Evolutionary conservation across 2,888 invertebrate genomes (phyloP).

Genomic region (Apeira syringaria): DNA sequence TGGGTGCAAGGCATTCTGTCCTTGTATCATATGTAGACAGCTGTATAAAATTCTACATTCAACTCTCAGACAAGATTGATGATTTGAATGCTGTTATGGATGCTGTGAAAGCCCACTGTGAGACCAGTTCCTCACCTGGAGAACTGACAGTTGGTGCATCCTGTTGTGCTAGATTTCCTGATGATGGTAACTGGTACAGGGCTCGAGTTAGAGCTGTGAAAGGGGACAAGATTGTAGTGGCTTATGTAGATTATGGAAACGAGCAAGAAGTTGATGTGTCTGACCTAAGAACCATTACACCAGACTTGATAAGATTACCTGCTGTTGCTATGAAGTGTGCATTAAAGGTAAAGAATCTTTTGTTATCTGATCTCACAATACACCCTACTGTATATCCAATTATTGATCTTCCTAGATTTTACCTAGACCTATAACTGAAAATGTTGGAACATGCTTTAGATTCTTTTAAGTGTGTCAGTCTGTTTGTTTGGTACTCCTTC

Average conservation of each 20-base stretch:
- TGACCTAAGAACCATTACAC: constrained; percentile 85
- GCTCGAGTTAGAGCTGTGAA: constrained; percentile 88
- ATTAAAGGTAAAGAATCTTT: constrained; percentile 79
- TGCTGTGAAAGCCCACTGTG: constrained; percentile 85
- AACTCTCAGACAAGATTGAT: constrained; percentile 84
- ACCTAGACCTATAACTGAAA: too few species aligned
- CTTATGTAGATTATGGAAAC: constrained; percentile 98
- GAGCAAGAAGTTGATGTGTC: constrained; percentile 88
- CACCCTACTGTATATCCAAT: too few species aligned
- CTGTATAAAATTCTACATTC: constrained; percentile 89
- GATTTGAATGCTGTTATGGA: constrained; percentile 87
- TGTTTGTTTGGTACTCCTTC: too few species aligned
- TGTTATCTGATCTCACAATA: too few species aligned
- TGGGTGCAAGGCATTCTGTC: constrained; percentile 71
- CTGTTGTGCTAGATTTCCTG: constrained; percentile 91
- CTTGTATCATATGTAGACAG: constrained; percentile 87
- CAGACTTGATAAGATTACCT: constrained; percentile 85
- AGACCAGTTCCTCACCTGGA: constrained; percentile 67
- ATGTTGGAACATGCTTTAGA: too few species aligned
- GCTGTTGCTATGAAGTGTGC: constrained; percentile 91
- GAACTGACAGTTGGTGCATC: constrained; percentile 84
- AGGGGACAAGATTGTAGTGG: constrained; percentile 85
- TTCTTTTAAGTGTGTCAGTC: too few species aligned
- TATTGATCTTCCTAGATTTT: too few species aligned
- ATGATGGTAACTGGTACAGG: constrained; percentile 95